A percentile compares a stretch with the other conserved stretches of the same genome.
These are phyloP conservation scores for Solea senegalensis DNA, from an alignment of 2,113 vertebrate genomes.

Conservation along the genomic window DNA sequence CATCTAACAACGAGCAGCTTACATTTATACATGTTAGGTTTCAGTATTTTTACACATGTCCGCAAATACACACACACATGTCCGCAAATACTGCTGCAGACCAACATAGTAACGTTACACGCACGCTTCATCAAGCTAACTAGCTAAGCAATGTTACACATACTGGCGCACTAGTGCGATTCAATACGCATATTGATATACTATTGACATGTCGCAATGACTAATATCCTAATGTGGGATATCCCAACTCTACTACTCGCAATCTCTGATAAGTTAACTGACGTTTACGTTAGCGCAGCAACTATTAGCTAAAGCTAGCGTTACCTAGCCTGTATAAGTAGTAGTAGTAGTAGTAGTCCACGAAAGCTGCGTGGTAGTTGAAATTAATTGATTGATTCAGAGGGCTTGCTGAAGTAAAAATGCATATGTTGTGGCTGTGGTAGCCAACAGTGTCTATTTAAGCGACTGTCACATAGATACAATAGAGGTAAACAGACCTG, in stretches of 20 bases:
- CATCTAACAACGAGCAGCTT: background rate
- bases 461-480: constrained; percentile 48
- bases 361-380: constrained; percentile 7
- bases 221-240: background rate
- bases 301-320: constrained; percentile 64
- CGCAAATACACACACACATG: constrained; percentile 1
- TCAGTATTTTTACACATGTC: background rate
- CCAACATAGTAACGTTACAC: constrained; percentile 16
- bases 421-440: background rate
- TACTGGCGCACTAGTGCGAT: background rate
- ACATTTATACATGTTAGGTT: too few relatives aligned
- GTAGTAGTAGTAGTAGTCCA: background rate
- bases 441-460: background rate
- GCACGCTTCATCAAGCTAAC: constrained; percentile 50
- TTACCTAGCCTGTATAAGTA: constrained; percentile 36
- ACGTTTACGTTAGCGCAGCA: constrained; percentile 57
- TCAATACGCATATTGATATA: background rate
- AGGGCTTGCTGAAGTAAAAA: background rate
- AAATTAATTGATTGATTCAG: background rate
- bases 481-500: constrained; percentile 77
- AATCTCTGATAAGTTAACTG: constrained; percentile 33
- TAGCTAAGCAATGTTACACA: constrained; percentile 2
- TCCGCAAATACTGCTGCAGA: constrained; percentile 17
- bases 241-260: constrained; percentile 22
- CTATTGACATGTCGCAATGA: background rate